Evolutionary conservation across 2,113 vertebrate genomes (phyloP).

Genomic region (Cricetomys ansorgei): DNA sequence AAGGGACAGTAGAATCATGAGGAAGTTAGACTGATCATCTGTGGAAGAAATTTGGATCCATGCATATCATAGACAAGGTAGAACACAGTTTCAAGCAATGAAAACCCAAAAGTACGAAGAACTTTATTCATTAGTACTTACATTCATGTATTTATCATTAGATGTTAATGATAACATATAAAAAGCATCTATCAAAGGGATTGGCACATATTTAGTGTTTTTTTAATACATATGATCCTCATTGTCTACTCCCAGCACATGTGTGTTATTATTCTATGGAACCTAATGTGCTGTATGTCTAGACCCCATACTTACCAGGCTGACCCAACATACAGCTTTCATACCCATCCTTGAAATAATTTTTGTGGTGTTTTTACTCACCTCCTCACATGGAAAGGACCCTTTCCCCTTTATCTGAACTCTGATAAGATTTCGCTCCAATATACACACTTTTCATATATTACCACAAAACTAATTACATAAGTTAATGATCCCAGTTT

Average conservation of each 20-base stretch:
- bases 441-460: neutral
- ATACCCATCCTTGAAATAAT: neutral
- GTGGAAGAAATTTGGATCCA: neutral
- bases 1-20: neutral
- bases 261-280: neutral
- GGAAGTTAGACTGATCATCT: neutral
- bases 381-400: neutral
- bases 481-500: slow-evolving; percentile 27
- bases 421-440: neutral
- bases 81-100: neutral
- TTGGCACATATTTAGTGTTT: neutral
- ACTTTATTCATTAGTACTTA: neutral
- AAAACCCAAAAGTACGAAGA: neutral
- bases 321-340: neutral
- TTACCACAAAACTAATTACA: slow-evolving; percentile 25
- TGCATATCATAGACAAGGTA: neutral
- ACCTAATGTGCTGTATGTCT: neutral
- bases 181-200: neutral
- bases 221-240: neutral
- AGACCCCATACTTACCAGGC: neutral
- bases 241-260: neutral
- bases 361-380: neutral
- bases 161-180: neutral
- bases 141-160: neutral
- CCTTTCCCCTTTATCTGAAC: neutral